A percentile compares a stretch with the other conserved stretches of the same genome.
Evolutionary conservation across 2,113 vertebrate genomes (phyloP).

Genomic region (Xiphorhynchus elegans): DNA sequence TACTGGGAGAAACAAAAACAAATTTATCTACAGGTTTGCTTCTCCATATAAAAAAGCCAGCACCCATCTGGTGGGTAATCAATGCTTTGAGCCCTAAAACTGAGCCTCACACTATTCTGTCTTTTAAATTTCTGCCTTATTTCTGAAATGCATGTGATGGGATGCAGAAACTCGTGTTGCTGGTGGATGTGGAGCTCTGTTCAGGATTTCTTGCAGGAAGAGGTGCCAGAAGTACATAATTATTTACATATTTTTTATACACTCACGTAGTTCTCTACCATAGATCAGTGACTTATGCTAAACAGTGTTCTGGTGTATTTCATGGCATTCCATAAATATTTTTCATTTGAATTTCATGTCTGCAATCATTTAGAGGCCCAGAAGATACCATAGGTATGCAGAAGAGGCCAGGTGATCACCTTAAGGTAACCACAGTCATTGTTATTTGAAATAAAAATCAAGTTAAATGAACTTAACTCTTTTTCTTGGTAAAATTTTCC

Average conservation of each 20-base stretch:
- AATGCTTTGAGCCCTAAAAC: constrained; percentile 8
- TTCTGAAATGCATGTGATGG: not conserved
- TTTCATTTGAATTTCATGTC: not conserved
- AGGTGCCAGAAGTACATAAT: not conserved
- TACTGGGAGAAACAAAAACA: constrained; percentile 82
- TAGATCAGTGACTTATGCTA: not conserved
- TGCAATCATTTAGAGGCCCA: not conserved
- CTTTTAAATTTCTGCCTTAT: not conserved
- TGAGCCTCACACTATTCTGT: not conserved
- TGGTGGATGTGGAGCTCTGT: not conserved
- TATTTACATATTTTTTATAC: not conserved
- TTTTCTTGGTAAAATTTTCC: not conserved
- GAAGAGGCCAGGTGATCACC: not conserved
- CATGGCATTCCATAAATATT: not conserved
- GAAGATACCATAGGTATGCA: not conserved
- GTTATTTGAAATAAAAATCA: not conserved
- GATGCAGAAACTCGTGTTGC: not conserved
- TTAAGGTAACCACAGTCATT: not conserved
- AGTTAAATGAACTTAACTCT: not conserved
- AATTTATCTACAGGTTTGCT: constrained; percentile 73
- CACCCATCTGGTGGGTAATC: constrained; percentile 60
- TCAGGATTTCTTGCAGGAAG: not conserved
- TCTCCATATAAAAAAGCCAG: constrained; percentile 26
- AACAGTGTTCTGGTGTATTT: not conserved
- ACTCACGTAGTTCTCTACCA: not conserved